Evolutionary conservation across 2,797 vertebrate genomes (phyloP), one percentile per base, ranked within the genome.

Genomic region (Lerista edwardsae): DNA sequence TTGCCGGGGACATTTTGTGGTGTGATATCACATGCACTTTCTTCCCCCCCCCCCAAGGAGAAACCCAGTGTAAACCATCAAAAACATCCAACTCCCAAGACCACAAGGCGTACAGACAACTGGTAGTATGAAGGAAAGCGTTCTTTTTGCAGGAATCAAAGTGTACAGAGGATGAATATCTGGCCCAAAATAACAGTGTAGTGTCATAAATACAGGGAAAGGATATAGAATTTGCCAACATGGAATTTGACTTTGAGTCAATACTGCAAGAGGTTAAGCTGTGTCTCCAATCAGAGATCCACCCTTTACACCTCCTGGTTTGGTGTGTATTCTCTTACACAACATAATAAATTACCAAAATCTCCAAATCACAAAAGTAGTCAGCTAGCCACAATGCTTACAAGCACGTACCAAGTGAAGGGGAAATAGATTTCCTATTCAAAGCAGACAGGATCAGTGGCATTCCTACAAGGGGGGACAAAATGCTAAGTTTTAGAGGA

Each of bases 371-470:
- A 51, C 61, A 23, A n/a, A 83, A 65, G 12, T 72, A 74, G 77
- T 23, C 31, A 15, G 62, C 69, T 85, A 87, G 84, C 88, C 86
- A n/a, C 25, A 25, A 47, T 25, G 14, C 25, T 57, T 74, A 44
- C 21, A 76, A 17, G 15, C 36, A 69, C 62, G 17, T 36, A 23
- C n/a, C 36, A 72, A 51, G 15, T 41, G 7, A 67, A 79, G 87
- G 44, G 31, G 31, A 82, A 88, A 0, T 11, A 81, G 2, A 51
- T 75, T 62, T 85, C 64, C 79, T 88, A 91, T 76, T 84, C 87
- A 76, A 91, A 91, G 17, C 8, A 69, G 51, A 36, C 14, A 61
- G 0, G 72, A 14, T 3, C n/a, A n/a, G n/a, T n/a, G n/a, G n/a
- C n/a, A n/a, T n/a, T n/a, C n/a, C n/a, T n/a, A n/a, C n/a, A n/a